Evolutionary conservation across 2,888 invertebrate genomes (phyloP).

Genomic region (Sarcophaga rosellei): DNA sequence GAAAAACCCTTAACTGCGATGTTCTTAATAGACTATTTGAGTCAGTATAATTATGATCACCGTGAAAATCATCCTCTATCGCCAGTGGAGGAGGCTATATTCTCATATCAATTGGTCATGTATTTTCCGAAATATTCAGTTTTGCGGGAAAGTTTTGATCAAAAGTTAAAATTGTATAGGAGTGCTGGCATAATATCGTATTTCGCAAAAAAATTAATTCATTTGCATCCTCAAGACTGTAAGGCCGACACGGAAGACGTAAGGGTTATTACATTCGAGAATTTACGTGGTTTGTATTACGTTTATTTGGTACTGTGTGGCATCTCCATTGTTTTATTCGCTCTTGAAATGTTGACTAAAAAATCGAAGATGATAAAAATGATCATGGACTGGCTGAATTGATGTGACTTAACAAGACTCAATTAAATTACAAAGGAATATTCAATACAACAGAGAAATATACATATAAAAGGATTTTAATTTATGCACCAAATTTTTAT

Average conservation of each 20-base stretch:
- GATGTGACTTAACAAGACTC: background rate
- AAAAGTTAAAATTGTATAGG: conserved; percentile 72
- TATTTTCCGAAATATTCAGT: conserved; percentile 73
- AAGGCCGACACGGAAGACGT: background rate
- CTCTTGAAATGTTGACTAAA: conserved; percentile 63
- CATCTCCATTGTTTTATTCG: conserved; percentile 54
- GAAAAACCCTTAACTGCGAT: conserved; percentile 56
- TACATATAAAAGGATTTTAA: too few species aligned
- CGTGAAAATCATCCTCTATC: conserved; percentile 70
- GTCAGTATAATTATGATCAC: conserved; percentile 70
- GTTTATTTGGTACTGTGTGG: conserved; percentile 52
- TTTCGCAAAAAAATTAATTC: conserved; percentile 45
- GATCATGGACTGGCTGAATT: conserved; percentile 38
- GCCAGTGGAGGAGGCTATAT: conserved; percentile 73
- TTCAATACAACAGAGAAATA: too few species aligned
- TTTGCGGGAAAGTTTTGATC: conserved; percentile 70
- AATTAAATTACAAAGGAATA: too few species aligned
- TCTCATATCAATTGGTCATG: conserved; percentile 72
- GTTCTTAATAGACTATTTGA: conserved; percentile 71
- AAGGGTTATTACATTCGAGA: conserved; percentile 45
- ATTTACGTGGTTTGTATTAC: conserved; percentile 58
- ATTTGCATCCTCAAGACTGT: conserved; percentile 15
- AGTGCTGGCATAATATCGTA: conserved; percentile 71
- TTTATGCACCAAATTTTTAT: too few species aligned
- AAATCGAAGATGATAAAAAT: conserved; percentile 7